Evolutionary conservation across 2,888 invertebrate genomes (phyloP), one percentile per base, ranked within the genome.

Genomic region (Lepetodrilus schrolli): DNA sequence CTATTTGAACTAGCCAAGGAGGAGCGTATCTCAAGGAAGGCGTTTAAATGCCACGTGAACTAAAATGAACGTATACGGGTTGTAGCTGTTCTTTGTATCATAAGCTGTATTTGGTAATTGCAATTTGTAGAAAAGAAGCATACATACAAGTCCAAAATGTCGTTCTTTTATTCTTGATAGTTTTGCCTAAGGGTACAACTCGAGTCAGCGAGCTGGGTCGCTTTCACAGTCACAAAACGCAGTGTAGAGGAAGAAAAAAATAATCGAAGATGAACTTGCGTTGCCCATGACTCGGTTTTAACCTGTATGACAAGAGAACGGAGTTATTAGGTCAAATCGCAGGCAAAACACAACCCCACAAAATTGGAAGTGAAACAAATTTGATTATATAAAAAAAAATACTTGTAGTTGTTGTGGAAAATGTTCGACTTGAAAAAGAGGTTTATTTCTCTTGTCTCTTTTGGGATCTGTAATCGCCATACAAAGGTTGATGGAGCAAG

Each of bases 101-200:
- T 10, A 8, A 23, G 51, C 20, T 58, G 58, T 58, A 58, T 30
- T 58, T 48, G 30, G 58, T 58, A 58, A 58, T 30, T 58, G 58
- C 58, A 58, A 58, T 58, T 58, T 58, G 58, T 58, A 58, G 58
- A 30, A 58, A 58, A 58, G 58, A 58, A 17, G n/a, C 58, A 23
- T 58, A 58, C 21, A 30, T 58, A 58, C 58, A 58, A 17, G 26
- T 30, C 34, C 20, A 58, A 58, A 30, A 3, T 58, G 58, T 58
- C 58, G 13, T 30, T 58, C 26, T 1, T 58, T 58, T 17, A n/a
- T 58, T 58, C 58, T 58, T 34, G 26, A 7, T 58, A 17, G 30
- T 58, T 30, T 4, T 4, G 58, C 58, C 58, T 30, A n/a, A 30
- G 58, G 58, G 58, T 2, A n/a, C 1, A 58, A 58, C 21, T 34